Base-by-base conservation (phyloP, 2,888 invertebrate species). In the Spisula solida region DNA sequence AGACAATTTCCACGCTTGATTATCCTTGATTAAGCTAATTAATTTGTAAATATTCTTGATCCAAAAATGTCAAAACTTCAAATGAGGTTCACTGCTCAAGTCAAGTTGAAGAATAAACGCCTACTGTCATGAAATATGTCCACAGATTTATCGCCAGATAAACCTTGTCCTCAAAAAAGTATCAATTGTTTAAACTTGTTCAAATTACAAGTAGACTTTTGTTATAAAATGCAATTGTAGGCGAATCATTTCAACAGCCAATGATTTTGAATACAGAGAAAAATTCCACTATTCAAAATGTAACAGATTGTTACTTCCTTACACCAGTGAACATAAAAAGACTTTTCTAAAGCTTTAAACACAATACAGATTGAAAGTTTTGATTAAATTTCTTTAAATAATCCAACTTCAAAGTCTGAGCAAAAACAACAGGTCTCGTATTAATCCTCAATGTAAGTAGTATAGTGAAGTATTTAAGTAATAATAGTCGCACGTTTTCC, bases 251-350 rank as follows among this genome's bases (percentile, higher is more conserved):
- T 85, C 85, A 79, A 78, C 34, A 79, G 85, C 20, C 31, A 31
- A 48, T 85, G 20, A 41, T 79, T 79, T 55, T 56, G 18, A 56
- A 78, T 78, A 79, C 31, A 75, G 29, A n/a, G 6, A 48, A 84
- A 56, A 55, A n/a, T 85, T 85, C 70, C 75, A 75, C 78, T 55
- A 55, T 56, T 31, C 16, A 34, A 78, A 79, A 78, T 85, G 85
- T 85, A 85, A 79, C 85, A 85, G 56, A 85, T 79, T 85, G 85
- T 85, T 79, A 79, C 85, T 56, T 85, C 79, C 78, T 79, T 56
- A 79, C 79, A 34, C 31, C 34, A 78, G 14, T 56, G 47, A 79
- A 31, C 79, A 78, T 85, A 31, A n/a, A 79, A 79, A 79, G 85
- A 56, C 47, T 79, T 41, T 41, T 18, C 47, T n/a, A 47, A 80